These are phyloP conservation scores for Chloroceryle amazona DNA, from an alignment of 2,797 vertebrate species.

Conservation along the genomic window DNA sequence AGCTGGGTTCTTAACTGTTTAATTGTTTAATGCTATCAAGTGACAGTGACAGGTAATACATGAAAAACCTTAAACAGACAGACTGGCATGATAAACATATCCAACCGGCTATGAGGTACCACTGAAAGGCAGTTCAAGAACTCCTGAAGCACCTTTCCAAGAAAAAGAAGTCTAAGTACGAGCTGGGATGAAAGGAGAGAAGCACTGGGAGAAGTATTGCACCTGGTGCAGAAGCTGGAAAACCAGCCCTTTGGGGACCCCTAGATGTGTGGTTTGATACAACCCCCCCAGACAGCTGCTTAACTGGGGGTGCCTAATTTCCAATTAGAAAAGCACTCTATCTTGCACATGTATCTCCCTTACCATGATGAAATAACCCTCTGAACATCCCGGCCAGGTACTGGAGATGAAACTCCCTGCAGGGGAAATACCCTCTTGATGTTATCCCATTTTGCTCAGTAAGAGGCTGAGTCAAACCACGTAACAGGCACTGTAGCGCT, in stretches of 20 bases:
- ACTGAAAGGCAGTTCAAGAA: not conserved
- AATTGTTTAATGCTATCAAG: not conserved
- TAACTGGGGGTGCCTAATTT: slow-evolving; percentile 36
- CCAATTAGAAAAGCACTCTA: not conserved
- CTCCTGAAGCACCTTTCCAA: not conserved
- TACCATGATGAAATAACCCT: slow-evolving; percentile 7
- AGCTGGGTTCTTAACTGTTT: not conserved
- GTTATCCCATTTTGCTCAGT: not conserved
- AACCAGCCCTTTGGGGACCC: slow-evolving; percentile 48
- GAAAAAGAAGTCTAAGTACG: not conserved
- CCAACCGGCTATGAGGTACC: not conserved
- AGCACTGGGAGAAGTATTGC: not conserved
- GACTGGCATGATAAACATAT: not conserved
- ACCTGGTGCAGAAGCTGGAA: not conserved
- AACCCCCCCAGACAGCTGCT: slow-evolving; percentile 26
- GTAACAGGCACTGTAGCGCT: not conserved
- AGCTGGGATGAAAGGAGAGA: not conserved
- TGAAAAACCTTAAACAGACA: not conserved
- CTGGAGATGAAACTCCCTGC: not conserved
- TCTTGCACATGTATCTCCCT: not conserved
- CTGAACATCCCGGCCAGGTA: not conserved
- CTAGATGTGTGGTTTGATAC: slow-evolving; percentile 55
- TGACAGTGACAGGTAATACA: not conserved
- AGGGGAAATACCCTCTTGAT: slow-evolving; percentile 6
- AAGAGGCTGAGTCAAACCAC: not conserved